Evolutionary conservation across 2,113 vertebrate species (phyloP), one percentile per base, ranked within the genome.

Genomic region (Hylia prasina): DNA sequence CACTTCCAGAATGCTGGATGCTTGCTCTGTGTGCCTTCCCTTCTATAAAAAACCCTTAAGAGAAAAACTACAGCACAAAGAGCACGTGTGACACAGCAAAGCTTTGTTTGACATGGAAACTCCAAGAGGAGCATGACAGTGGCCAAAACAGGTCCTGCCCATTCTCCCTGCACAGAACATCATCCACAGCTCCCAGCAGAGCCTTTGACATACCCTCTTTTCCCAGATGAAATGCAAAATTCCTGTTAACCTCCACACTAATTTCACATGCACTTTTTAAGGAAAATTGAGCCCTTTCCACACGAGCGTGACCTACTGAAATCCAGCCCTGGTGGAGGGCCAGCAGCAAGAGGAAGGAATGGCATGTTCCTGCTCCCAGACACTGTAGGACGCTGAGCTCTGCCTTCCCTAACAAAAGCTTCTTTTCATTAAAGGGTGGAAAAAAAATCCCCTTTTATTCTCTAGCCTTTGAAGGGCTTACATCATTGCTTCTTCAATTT

Each of bases 331-430:
- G 27, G 39, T 4, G 1, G 31, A 90, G 21, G 45, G 82, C 66
- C 10, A 3, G 30, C 1, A 0, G 28, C 7, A 42, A 45, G 53
- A 35, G 48, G 48, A 82, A 90, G 57, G 91, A 97, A 96, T 63
- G 77, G 60, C 66, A 51, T 72, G 63, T 88, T 95, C 81, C 78
- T 0, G 1, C 71, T 95, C 57, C 39, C 4, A 0, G 88, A 90
- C 45, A 37, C 51, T 39, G 58, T 4, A 68, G 66, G 66, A 68
- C 80, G 71, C 64, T 1, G 22, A 89, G 90, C 64, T 87, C 90
- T 93, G 93, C 89, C 89, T 95, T 83, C 16, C 8, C 65, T 15
- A 80, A 96, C 92, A 96, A 98, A 98, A 94, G 94, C 90, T 86
- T 77, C 96, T 96, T 96, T 98, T 98, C 88, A 97, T 68, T 65